A percentile compares a stretch with the other conserved stretches of the same genome.
Evolutionary conservation across 2,888 invertebrate species (phyloP).

Genomic region (Masnerella sp.): DNA sequence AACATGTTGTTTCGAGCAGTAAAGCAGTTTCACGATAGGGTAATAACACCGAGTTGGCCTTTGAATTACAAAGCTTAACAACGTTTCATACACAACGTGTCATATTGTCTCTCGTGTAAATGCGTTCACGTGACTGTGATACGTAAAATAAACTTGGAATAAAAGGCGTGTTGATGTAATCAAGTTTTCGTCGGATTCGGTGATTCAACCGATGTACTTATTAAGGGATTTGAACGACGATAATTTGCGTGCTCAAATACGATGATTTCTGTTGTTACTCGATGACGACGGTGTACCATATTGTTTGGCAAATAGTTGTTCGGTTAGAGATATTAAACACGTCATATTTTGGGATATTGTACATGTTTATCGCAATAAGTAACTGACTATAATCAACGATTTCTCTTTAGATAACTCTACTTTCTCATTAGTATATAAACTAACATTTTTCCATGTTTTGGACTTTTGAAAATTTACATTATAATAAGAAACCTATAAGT

Average conservation of each 20-base stretch:
- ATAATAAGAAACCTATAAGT: too few relatives aligned
- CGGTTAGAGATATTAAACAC: too few relatives aligned
- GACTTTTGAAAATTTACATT: too few relatives aligned
- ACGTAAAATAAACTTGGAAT: conserved; percentile 32
- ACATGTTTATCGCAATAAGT: too few relatives aligned
- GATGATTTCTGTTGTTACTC: conserved; percentile 18
- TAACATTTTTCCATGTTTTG: too few relatives aligned
- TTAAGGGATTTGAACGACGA: conserved; percentile 4
- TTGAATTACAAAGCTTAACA: conserved; percentile 50
- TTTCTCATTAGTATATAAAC: too few relatives aligned
- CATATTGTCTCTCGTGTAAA: conserved; percentile 38
- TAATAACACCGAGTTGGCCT: conserved; percentile 46
- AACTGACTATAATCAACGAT: too few relatives aligned
- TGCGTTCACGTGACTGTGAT: conserved; percentile 22
- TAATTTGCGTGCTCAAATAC: conserved; percentile 5
- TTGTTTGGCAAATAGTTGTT: too few relatives aligned
- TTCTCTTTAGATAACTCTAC: too few relatives aligned
- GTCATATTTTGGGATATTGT: too few relatives aligned
- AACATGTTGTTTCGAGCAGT: conserved; percentile 43
- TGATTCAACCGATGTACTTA: conserved; percentile 8
- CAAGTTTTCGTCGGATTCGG: conserved; percentile 14
- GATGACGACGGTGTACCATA: too few relatives aligned
- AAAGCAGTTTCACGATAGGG: conserved; percentile 47
- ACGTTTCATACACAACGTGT: conserved; percentile 26
- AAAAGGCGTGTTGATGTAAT: conserved; percentile 19